Evolutionary conservation across 2,888 invertebrate species (phyloP).

Genomic region (Arenicola marina): DNA sequence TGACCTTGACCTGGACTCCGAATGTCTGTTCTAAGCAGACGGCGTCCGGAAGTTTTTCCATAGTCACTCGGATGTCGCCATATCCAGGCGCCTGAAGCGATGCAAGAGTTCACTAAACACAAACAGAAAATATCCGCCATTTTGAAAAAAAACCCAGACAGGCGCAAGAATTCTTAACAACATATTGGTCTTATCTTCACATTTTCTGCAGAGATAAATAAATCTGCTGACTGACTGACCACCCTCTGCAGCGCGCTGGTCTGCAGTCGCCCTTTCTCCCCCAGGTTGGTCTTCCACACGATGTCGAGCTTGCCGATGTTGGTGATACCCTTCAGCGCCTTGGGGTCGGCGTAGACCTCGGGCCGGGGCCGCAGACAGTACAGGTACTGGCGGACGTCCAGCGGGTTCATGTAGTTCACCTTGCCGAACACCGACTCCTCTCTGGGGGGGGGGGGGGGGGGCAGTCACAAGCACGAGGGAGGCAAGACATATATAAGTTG

Average conservation of each 20-base stretch:
- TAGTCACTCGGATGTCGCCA: conserved; percentile 85
- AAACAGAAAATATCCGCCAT: no score
- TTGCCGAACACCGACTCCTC: conserved; percentile 57
- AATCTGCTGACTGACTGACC: conserved; percentile 63
- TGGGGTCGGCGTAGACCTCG: conserved; percentile 75
- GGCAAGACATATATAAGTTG: no score
- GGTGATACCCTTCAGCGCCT: conserved; percentile 69
- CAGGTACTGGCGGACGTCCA: conserved; percentile 90
- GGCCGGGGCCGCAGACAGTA: conserved; percentile 86
- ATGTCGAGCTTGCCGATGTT: conserved; percentile 92
- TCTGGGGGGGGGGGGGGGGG: neutral
- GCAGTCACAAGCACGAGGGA: conserved; percentile 3
- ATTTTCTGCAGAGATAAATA: neutral
- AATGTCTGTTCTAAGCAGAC: conserved; percentile 83
- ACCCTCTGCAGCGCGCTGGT: conserved; percentile 92
- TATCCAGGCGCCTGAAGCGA: conserved; percentile 80
- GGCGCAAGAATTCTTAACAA: no score
- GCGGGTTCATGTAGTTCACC: conserved; percentile 73
- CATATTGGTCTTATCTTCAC: no score
- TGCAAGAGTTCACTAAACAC: neutral
- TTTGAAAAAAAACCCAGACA: no score
- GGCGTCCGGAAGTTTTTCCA: conserved; percentile 82
- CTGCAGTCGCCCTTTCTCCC: conserved; percentile 94
- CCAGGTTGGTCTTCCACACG: conserved; percentile 95
- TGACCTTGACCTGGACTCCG: conserved; percentile 76